Evolutionary conservation across 2,113 vertebrate species (phyloP), one percentile per base, ranked within the genome.

Genomic region (Hemichromis elongatus): DNA sequence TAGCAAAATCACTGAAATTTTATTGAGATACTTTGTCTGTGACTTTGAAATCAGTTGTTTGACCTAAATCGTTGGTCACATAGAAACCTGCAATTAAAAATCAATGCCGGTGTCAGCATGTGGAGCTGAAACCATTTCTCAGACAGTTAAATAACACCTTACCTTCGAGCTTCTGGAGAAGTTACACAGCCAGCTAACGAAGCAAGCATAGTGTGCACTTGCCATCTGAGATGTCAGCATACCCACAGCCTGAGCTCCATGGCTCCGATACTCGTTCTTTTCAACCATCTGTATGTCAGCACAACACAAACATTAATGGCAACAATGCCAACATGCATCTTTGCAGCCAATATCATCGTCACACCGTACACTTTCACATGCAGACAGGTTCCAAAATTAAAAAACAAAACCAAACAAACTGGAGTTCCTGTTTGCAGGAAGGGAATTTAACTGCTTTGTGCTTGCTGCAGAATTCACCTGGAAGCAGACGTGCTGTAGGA

Each of bases 401-500:
- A 30, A 47, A 10, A 42, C 28, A 2, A 55, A 55, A 4, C 7
- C 55, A n/a, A n/a, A n/a, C n/a, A n/a, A n/a, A n/a, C n/a, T 21
- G 10, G 2, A n/a, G 12, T 28, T 47, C 40, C 61, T 1, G 2
- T 59, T 55, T 9, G 45, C n/a, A 57, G 19, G 21, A 63, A 28
- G 53, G 55, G 16, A 77, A 77, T 45, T 45, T 70, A 26, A n/a
- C n/a, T 73, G 33, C 24, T 19, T 6, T 35, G 33, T 1, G 26
- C 24, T 40, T 24, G 16, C 30, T 79, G 47, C 16, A 45, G 9
- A 50, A 82, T 14, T 21, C 92, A 99, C 99, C 98, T 99, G 97
- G 88, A 94, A 91, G 85, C 98, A 99, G 88, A 99, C 96, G 33
- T 99, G 98, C 79, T 99, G 98, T 45, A 99, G 91, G 2, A 99